Evolutionary conservation across 2,797 vertebrate genomes (phyloP).

Genomic region (Aplochiton taeniatus): DNA sequence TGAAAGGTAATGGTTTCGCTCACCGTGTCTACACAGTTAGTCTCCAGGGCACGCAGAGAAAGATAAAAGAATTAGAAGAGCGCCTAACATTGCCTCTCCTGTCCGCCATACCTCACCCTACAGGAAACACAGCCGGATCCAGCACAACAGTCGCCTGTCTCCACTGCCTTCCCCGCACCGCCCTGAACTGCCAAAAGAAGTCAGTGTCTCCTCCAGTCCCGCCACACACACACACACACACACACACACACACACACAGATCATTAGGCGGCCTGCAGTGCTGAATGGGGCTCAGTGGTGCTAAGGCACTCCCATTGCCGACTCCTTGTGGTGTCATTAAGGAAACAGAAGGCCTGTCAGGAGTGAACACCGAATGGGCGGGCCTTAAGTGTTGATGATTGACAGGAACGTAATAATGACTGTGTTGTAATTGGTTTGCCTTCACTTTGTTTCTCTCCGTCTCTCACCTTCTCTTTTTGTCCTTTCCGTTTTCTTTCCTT

Average conservation of each 20-base stretch:
- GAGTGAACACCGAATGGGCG: slow-evolving; percentile 1
- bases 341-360: neutral
- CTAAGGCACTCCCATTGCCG: neutral
- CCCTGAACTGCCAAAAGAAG: slow-evolving; percentile 91
- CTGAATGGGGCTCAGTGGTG: neutral
- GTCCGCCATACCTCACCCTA: slow-evolving; percentile 31
- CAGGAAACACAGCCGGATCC: slow-evolving; percentile 97
- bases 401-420: slow-evolving; percentile 2
- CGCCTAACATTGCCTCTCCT: slow-evolving; percentile 33
- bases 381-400: slow-evolving; percentile 2
- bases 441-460: slow-evolving; percentile 12
- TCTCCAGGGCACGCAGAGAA: neutral
- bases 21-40: slow-evolving; percentile 7
- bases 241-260: neutral
- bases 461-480: neutral
- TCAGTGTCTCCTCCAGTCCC: slow-evolving; percentile 68
- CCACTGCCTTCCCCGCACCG: slow-evolving; percentile 81
- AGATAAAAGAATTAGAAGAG: neutral
- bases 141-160: slow-evolving; percentile 84
- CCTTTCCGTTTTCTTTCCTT: neutral
- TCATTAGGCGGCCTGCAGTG: neutral
- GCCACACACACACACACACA: neutral
- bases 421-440: neutral
- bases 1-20: slow-evolving; percentile 83
- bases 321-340: slow-evolving; percentile 3